Evolutionary conservation across 2,888 invertebrate genomes (phyloP).

Genomic region (Pandemis corylana): DNA sequence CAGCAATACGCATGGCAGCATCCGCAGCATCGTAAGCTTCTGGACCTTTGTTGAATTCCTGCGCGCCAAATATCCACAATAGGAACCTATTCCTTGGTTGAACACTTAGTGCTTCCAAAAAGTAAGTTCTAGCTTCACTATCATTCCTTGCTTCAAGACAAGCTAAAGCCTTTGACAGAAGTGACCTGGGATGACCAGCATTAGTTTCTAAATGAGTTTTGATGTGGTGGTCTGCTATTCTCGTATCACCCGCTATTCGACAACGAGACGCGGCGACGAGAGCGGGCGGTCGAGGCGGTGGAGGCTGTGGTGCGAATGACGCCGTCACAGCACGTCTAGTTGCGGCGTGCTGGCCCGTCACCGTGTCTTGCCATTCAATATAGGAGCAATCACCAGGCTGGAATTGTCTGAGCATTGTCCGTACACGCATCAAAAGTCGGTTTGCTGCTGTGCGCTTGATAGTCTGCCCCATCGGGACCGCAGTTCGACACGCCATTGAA

Average conservation of each 20-base stretch:
- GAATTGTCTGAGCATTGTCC: slow-evolving; percentile 73
- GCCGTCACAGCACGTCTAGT: slow-evolving; percentile 72
- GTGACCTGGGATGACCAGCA: slow-evolving; percentile 60
- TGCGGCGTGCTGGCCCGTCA: slow-evolving; percentile 73
- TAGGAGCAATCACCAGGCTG: slow-evolving; percentile 64
- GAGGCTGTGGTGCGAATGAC: slow-evolving; percentile 75
- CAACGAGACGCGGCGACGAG: slow-evolving; percentile 63
- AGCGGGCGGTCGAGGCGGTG: slow-evolving; percentile 53
- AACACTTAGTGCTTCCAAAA: slow-evolving; percentile 60
- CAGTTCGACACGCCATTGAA: slow-evolving; percentile 63
- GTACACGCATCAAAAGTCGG: slow-evolving; percentile 67
- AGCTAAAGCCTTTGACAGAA: slow-evolving; percentile 66
- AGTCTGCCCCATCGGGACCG: slow-evolving; percentile 71
- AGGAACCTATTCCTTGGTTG: slow-evolving; percentile 69
- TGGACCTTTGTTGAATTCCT: slow-evolving; percentile 63
- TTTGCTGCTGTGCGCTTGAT: slow-evolving; percentile 77
- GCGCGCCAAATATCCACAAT: slow-evolving; percentile 71
- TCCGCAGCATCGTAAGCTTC: slow-evolving; percentile 55
- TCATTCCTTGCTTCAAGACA: slow-evolving; percentile 66
- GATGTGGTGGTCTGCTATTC: slow-evolving; percentile 61
- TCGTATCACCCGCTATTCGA: slow-evolving; percentile 64
- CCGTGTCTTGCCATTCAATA: slow-evolving; percentile 71
- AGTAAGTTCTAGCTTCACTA: slow-evolving; percentile 60
- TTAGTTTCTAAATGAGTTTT: slow-evolving; percentile 57
- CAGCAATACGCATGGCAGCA: slow-evolving; percentile 72